Percentiles rank a stretch among this genome's conserved stretches.
Conservation (phyloP, 92 coral and sea anemone species). For the Umimayanthus chanpuru region DNA sequence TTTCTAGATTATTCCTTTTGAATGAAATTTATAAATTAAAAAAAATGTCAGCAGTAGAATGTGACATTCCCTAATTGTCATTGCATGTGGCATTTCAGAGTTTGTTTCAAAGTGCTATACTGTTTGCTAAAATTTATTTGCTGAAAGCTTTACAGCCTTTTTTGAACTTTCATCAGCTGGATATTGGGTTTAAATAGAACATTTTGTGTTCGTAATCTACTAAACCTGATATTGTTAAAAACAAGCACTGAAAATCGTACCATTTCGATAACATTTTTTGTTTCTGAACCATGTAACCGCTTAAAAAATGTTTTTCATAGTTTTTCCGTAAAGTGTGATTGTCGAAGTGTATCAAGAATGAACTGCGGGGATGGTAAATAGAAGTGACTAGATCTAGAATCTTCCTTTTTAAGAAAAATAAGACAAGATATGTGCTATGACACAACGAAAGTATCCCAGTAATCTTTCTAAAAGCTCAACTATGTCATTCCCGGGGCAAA, state of each 20-base stretch:
- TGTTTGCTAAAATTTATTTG: not conserved
- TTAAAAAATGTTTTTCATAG: too few relatives aligned
- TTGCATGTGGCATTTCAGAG: not conserved
- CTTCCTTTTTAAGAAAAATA: not conserved
- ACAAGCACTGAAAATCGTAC: not conserved
- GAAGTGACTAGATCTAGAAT: not conserved
- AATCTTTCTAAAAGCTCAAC: too few relatives aligned
- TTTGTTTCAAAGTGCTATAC: not conserved
- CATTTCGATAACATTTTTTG: not conserved
- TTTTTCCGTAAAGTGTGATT: too few relatives aligned
- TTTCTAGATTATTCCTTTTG: not conserved
- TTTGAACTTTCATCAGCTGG: not conserved
- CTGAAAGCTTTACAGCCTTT: not conserved
- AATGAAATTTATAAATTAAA: too few relatives aligned
- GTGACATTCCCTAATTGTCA: not conserved
- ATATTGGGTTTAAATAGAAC: not conserved
- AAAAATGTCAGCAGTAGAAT: not conserved
- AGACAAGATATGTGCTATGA: too few relatives aligned
- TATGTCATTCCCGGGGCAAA: not conserved
- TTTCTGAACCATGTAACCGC: not conserved
- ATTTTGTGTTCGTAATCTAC: too few relatives aligned
- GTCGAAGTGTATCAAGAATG: not conserved
- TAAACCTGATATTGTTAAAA: too few relatives aligned
- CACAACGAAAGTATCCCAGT: too few relatives aligned
- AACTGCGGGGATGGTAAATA: not conserved